Evolutionary conservation across 2,113 vertebrate species (phyloP).

Genomic region (Alosa alosa): DNA sequence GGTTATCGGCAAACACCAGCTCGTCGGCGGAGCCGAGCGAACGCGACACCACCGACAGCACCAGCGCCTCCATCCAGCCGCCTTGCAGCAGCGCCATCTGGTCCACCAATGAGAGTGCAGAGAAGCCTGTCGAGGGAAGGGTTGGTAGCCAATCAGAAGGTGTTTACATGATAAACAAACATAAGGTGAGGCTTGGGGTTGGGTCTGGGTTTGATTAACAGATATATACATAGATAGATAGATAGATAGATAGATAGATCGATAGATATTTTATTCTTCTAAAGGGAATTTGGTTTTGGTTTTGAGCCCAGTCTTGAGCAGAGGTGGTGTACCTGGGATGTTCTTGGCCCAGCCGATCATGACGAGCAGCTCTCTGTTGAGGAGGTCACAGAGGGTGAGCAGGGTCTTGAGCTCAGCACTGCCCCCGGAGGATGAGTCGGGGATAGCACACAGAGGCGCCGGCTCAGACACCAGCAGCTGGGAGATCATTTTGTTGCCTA

Average conservation of each 20-base stretch:
- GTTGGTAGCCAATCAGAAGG: neutral
- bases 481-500: conserved; percentile 72
- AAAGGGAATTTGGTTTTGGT: no score
- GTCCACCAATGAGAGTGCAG: conserved; percentile 64
- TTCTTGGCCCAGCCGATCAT: conserved; percentile 77
- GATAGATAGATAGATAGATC: no score
- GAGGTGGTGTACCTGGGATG: conserved; percentile 68
- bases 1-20: conserved; percentile 66
- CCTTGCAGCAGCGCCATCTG: conserved; percentile 73
- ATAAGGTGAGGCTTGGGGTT: neutral
- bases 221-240: no score
- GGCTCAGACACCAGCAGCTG: conserved; percentile 71
- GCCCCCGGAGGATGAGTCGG: conserved; percentile 64
- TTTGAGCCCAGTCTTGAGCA: neutral
- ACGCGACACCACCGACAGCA: conserved; percentile 67
- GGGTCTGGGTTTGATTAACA: no score
- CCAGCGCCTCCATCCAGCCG: conserved; percentile 73
- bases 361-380: conserved; percentile 73
- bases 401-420: conserved; percentile 61
- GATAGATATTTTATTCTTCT: no score
- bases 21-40: conserved; percentile 56
- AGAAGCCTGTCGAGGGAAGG: conserved; percentile 58
- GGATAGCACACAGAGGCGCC: conserved; percentile 62
- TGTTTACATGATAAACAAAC: neutral
- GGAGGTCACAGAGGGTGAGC: conserved; percentile 74